These are phyloP conservation scores for Balaeniceps rex DNA, from an alignment of 2,113 vertebrate genomes.

Conservation along the genomic window DNA sequence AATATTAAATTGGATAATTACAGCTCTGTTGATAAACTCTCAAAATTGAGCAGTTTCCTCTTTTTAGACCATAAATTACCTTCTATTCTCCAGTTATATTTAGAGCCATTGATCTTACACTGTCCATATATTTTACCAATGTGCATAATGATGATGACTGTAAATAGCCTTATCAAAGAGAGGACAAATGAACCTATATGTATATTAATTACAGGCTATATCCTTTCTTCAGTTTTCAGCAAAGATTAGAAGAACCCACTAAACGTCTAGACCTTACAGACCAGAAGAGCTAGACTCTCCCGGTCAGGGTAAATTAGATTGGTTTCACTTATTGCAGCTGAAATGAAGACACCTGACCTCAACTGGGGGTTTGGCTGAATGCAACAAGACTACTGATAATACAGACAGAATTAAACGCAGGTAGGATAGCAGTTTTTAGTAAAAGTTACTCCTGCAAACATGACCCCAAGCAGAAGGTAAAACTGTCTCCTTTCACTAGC, in stretches of 20 bases:
- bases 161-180: slow-evolving; percentile 22
- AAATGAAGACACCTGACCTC: background rate
- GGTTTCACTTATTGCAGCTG: background rate
- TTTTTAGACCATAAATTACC: background rate
- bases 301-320: background rate
- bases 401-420: background rate
- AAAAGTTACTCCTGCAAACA: background rate
- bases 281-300: background rate
- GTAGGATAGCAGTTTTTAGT: background rate
- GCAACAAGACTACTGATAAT: background rate
- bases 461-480: background rate
- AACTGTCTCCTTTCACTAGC: background rate
- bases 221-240: background rate
- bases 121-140: background rate
- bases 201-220: background rate
- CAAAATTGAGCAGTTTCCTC: background rate
- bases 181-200: background rate
- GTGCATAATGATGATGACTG: background rate
- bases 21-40: slow-evolving; percentile 4
- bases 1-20: background rate
- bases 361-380: background rate
- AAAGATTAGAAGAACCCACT: background rate
- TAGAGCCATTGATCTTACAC: background rate
- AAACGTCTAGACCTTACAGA: background rate
- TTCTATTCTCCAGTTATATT: background rate